Evolutionary conservation across 1,140 invertebrate genomes (phyloP), one percentile per base, ranked within the genome.

Genomic region (Reticulitermes speratus): DNA sequence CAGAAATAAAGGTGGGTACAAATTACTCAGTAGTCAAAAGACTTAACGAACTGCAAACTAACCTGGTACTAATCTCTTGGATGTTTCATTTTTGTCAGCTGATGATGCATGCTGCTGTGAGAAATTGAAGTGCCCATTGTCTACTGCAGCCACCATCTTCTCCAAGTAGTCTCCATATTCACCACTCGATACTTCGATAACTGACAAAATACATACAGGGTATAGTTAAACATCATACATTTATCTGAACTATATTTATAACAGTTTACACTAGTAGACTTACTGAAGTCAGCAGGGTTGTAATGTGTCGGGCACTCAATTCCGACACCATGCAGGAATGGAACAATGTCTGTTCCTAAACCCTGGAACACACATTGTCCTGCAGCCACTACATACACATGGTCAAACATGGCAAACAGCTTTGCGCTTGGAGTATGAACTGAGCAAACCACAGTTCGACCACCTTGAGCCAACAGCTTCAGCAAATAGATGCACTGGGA

Each of bases 381-480:
- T 52, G 92, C 92, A 0, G 95, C 93, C 0, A 97, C 92, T 3
- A 96, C 93, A 88, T 96, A 97, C 1, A 96, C 93, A 82, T 96
- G 94, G 90, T 97, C 95, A 89, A 97, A 96, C 90, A 95, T 94
- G 0, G 94, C 90, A 89, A 97, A 97, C 65, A 96, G 91, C 83
- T 93, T 94, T 0, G 96, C 96, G 87, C 96, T 97, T 0, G 98
- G 98, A 32, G 97, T 98, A 90, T 99, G 98, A 44, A 99, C 94
- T 0, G 97, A 98, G 89, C 97, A 98, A 30, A 98, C 94, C 0
- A 99, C 95, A 0, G 97, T 98, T 59, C 97, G 92, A 1, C 97
- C 97, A 6, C 94, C 96, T 16, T 94, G 90, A 0, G 97, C 97
- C 65, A 99, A 92, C 45, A 93, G 93, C 90, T 96, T 96, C 8